Percentiles rank a stretch among this genome's conserved stretches.
phyloP scores from a whole-genome alignment of 1,140 invertebrate genomes.

The Hyposmocoma kahamanoa region DNA sequence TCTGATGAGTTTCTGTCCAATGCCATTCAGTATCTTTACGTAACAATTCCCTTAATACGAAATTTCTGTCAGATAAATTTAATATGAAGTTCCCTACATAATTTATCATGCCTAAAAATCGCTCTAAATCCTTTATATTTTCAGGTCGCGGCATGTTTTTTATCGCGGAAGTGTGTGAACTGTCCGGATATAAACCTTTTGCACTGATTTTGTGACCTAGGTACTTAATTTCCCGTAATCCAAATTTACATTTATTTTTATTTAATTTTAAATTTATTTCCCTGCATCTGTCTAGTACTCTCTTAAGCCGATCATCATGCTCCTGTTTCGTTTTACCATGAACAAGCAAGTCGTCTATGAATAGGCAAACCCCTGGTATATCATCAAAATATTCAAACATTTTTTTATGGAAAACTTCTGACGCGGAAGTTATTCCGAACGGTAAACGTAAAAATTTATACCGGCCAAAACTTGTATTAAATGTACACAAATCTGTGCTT shows the following conservation, averaged over 20 bases:
- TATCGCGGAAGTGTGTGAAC: background rate
- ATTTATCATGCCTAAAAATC: background rate
- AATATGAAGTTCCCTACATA: background rate
- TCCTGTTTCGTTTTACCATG: background rate
- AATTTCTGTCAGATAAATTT: background rate
- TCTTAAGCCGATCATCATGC: background rate
- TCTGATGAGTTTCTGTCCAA: background rate
- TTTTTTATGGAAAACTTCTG: background rate
- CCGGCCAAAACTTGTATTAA: slow-evolving; percentile 6
- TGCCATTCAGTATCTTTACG: background rate
- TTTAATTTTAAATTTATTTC: slow-evolving; percentile 15
- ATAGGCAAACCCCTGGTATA: slow-evolving; percentile 5
- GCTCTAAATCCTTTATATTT: background rate
- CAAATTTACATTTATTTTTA: slow-evolving; percentile 15
- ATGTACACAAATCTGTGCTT: background rate
- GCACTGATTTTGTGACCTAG: slow-evolving; percentile 11
- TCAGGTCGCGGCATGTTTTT: background rate
- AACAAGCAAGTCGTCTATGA: slow-evolving; percentile 5
- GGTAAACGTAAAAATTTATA: slow-evolving; percentile 4
- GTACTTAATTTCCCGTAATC: slow-evolving; percentile 8
- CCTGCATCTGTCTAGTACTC: background rate
- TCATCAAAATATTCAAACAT: slow-evolving; percentile 4
- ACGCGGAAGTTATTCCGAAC: background rate
- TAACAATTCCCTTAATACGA: background rate
- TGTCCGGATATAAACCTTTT: background rate